Base-by-base conservation (phyloP, 2,113 vertebrate genomes). In the Cinclus cinclus region DNA sequence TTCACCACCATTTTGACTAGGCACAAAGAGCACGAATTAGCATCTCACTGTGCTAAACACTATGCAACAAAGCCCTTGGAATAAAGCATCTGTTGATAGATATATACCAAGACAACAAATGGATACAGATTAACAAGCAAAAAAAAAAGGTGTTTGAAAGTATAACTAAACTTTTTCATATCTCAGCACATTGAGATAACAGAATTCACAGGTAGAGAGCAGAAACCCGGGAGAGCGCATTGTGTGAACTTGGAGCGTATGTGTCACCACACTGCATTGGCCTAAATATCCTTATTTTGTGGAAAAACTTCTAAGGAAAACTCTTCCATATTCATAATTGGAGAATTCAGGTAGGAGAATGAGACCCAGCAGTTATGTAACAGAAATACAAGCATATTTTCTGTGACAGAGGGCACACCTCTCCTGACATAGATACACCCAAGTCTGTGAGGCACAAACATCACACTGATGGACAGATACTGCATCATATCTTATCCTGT, bases 351-450 rank as follows among this genome's bases (percentile, higher is more conserved):
- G 35, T 67, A 27, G 41, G 74, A 87, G 47, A 75, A 65, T 20
- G 20, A 87, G 15, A 46, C 22, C 3, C 30, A 37, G 47, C 7
- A 75, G 20, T 46, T 31, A 22, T 21, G 2, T 28, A 74, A 70
- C 9, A 89, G 31, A 39, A 65, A 74, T 14, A 35, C 58, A 83
- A 73, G 2, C 6, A 5, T 4, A n/a, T 30, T 64, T 60, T 47
- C 19, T 35, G 27, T 1, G 7, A 50, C 0, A 0, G 39, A 85
- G 23, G 11, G 23, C 42, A 44, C 11, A 27, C 11, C 13, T 47
- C 15, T 47, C 31, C 24, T 62, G 37, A 37, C 0, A 0, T 9
- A 30, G 13, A 21, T 23, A 25, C 30, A 31, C 22, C 4, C 2
- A 11, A 53, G 28, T 13, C 20, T 82, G 15, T 25, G 18, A 80